These are phyloP conservation scores for Ophioderma brevispina DNA, from an alignment of 35 echinoderm and acorn worm genomes.

Conservation along the genomic window DNA sequence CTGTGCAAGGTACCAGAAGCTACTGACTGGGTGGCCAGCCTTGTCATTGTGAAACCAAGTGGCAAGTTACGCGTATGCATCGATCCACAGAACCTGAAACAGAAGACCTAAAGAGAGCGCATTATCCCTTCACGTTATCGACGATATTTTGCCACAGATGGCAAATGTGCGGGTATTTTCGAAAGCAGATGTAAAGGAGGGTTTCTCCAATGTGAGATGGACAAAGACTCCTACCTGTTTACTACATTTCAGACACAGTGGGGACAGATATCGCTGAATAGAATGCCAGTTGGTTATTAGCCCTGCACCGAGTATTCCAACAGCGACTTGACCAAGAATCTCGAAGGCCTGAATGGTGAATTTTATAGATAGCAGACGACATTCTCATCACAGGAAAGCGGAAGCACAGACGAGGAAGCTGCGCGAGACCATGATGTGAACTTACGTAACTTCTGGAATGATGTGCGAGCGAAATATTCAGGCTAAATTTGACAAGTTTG, in stretches of 20 bases:
- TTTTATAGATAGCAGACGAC: conserved; percentile 16
- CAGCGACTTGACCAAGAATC: background rate
- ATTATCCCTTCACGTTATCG: too few species aligned
- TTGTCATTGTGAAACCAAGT: conserved; percentile 34
- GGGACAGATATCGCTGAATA: background rate
- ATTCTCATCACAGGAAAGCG: conserved; percentile 33
- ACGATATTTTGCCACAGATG: too few species aligned
- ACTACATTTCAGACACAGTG: conserved; percentile 39
- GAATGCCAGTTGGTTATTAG: conserved; percentile 27
- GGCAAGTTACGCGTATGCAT: conserved; percentile 45
- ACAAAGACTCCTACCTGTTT: conserved; percentile 8
- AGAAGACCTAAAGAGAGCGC: conserved; percentile 33
- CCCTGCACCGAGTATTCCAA: conserved; percentile 46
- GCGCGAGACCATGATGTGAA: conserved; percentile 19
- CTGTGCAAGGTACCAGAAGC: conserved; percentile 36
- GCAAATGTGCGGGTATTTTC: too few species aligned
- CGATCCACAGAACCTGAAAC: conserved; percentile 56
- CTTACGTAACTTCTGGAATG: background rate
- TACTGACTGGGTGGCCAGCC: conserved; percentile 64
- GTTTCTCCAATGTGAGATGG: too few species aligned
- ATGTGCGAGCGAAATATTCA: conserved; percentile 29
- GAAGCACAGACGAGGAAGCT: conserved; percentile 58
- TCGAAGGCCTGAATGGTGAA: conserved; percentile 6
- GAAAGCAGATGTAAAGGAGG: too few species aligned
- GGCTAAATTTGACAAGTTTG: conserved; percentile 65